Evolutionary conservation across 1,140 invertebrate genomes (phyloP), one percentile per base, ranked within the genome.

Genomic region (Ctenoplectra terminalis): DNA sequence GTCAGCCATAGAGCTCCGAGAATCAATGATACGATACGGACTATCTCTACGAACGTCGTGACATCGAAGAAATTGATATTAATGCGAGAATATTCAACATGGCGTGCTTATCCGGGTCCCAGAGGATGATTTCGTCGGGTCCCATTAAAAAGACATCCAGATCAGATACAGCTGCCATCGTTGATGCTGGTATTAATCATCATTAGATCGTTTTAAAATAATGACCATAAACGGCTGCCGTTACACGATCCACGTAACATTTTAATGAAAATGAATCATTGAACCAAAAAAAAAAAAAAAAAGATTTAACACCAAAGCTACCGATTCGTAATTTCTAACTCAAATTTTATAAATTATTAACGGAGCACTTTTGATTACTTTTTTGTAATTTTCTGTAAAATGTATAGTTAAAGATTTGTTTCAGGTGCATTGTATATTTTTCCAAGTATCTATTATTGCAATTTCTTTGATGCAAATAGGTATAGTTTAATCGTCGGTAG

Each of bases 41-140:
- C 46, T 58, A 26, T 43, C 58, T 20, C 31, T 17, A 11, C 23
- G 34, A 40, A 20, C n/a, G 54, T 26, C 72, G 1, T 34, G 40
- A 9, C n/a, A 20, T 26, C 8, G 13, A 40, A 64, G n/a, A 63
- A 52, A 75, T 75, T 75, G 60, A 75, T 75, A 75, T 75, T 75
- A 75, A 75, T 75, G 31, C 34, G 43, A 52, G 31, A 52, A 20
- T 40, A 50, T 26, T 23, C 31, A 4, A 5, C 6, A n/a, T 48
- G 1, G n/a, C 3, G 9, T 26, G 9, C 34, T 75, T 48, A 75
- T 64, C 60, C n/a, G 13, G 58, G 13, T 26, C 20, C 13, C 26
- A 23, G 31, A 37, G 17, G 26, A 64, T 34, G 46, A 37, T 54
- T 75, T 52, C 31, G 46, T 75, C 9, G 60, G 2, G 46, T 29